Conservation (phyloP, 2,113 vertebrate genomes). For the Setophaga petechia region DNA sequence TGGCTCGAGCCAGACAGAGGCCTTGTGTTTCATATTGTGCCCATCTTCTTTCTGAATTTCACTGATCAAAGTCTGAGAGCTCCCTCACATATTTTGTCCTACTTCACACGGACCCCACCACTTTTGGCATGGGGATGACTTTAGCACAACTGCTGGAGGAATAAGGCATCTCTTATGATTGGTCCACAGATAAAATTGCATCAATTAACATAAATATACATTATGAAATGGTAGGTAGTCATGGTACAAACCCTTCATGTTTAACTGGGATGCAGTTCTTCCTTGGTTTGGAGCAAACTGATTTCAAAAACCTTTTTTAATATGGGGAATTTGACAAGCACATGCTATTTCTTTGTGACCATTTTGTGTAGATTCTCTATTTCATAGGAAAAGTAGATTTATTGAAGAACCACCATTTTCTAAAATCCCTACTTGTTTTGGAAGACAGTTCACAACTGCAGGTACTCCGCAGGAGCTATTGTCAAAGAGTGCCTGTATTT, state of each 20-base stretch:
- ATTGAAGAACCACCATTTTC: neutral
- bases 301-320: neutral
- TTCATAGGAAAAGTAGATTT: neutral
- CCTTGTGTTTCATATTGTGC: neutral
- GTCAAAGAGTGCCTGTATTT: neutral
- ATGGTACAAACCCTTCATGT: neutral
- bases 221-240: neutral
- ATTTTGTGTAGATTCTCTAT: neutral
- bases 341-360: neutral
- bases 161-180: neutral
- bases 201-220: neutral
- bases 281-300: neutral
- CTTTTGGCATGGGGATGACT: neutral
- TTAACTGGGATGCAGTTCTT: neutral
- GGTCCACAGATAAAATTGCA: neutral
- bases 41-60: neutral
- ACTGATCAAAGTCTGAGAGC: neutral
- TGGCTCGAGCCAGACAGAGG: neutral
- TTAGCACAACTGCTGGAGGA: neutral
- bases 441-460: neutral
- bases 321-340: neutral
- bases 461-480: neutral
- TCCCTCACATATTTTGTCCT: neutral
- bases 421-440: constrained; percentile 1
- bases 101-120: neutral